A percentile compares a stretch with the other conserved stretches of the same genome.
phyloP scores from a whole-genome alignment of 1,140 invertebrate species.

The Drusus annulatus region DNA sequence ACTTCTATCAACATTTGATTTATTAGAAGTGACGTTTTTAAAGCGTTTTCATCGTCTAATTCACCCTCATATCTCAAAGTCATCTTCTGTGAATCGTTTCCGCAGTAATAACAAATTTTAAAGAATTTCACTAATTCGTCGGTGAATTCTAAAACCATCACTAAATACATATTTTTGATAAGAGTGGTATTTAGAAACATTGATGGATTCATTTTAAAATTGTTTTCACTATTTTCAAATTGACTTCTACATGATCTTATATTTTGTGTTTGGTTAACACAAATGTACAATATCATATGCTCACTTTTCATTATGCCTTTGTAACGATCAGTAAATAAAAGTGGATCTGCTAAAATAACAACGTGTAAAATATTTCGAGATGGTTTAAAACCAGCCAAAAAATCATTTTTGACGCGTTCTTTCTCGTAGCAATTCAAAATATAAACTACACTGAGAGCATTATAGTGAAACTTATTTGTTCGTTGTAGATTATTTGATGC shows the following conservation, averaged over 20 bases:
- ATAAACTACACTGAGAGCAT: not conserved
- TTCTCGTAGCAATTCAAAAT: not conserved
- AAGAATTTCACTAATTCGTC: slow-evolving; percentile 24
- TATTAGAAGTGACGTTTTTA: not conserved
- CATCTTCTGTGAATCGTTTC: slow-evolving; percentile 29
- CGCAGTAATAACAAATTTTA: slow-evolving; percentile 53
- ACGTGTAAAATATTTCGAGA: slow-evolving; percentile 16
- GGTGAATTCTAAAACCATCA: slow-evolving; percentile 42
- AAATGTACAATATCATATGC: slow-evolving; percentile 30
- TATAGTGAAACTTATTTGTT: slow-evolving; percentile 19
- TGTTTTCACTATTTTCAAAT: not conserved
- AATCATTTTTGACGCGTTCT: not conserved
- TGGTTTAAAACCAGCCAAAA: not conserved
- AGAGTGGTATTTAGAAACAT: slow-evolving; percentile 27
- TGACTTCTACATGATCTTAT: not conserved
- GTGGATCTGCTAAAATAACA: slow-evolving; percentile 23
- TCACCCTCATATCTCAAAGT: slow-evolving; percentile 2
- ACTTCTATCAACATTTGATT: not conserved
- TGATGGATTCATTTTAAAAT: not conserved
- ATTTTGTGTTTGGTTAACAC: slow-evolving; percentile 18
- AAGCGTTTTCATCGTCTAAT: not conserved
- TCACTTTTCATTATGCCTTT: not conserved
- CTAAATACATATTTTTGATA: not conserved
- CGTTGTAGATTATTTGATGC: not conserved
- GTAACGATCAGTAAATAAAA: not conserved